Evolutionary conservation across 1,140 invertebrate genomes (phyloP), one percentile per base, ranked within the genome.

Genomic region (Lineus longissimus): DNA sequence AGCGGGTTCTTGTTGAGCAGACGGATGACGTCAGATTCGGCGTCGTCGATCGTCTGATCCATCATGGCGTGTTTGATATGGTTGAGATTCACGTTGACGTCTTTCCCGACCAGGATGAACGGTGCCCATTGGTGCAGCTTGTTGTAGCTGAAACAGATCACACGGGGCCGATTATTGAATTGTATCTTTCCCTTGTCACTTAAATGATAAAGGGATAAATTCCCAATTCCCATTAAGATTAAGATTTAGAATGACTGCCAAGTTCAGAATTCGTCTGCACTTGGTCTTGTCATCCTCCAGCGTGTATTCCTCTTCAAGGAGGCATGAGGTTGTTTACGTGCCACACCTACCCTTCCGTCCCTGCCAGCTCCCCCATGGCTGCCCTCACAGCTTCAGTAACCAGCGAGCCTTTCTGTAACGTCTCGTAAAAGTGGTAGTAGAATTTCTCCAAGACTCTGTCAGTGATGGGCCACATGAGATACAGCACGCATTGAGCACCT

Each of bases 401-500:
- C 22, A 64, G 54, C 19, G 40, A 31, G 6, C 68, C 67, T n/a
- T 61, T 58, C 43, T 77, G 69, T 59, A 79, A 61, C 25, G 64
- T 57, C 40, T 62, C 54, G 60, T 79, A 79, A 60, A 79, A 79
- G 43, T 68, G 64, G 58, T 68, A 65, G 68, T 69, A 75, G 59
- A 78, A 79, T 62, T 76, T 76, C 33, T 75, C 68, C 33, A 72
- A 51, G 9, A 69, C 67, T 1, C 63, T 23, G 45, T 75, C 67
- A 30, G 76, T 71, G 2, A 76, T 47, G 1, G 67, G 65, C 74
- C 75, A 78, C 63, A 70, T 62, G 33, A 65, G 61, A 11, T 67
- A 63, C 25, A 78, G 54, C 17, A 79, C 75, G 70, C 77, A 73
- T 59, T 75, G 71, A n/a, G 72, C 76, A 51, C 77, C 76, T 79